These are phyloP conservation scores for Excalfactoria chinensis DNA, from an alignment of 2,113 vertebrate genomes.

Conservation along the genomic window DNA sequence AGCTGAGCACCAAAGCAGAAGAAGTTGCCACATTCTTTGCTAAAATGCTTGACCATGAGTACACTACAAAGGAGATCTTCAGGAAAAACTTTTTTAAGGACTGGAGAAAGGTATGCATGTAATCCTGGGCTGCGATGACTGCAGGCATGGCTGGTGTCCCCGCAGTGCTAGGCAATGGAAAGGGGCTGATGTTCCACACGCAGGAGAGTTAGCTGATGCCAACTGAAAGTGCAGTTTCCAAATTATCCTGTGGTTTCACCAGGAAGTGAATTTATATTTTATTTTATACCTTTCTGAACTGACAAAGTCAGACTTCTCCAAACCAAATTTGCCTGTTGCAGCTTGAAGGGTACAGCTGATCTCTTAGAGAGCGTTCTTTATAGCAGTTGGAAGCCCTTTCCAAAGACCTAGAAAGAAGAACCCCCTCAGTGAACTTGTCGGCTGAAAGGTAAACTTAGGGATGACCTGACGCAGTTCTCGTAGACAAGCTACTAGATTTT, in stretches of 20 bases:
- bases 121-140: neutral
- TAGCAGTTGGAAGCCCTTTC: neutral
- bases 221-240: neutral
- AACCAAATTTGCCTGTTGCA: neutral
- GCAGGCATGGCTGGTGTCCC: neutral
- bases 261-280: neutral
- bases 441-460: neutral
- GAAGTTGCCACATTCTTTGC: slow-evolving; percentile 97
- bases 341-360: neutral
- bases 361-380: neutral
- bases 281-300: neutral
- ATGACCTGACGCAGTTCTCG: neutral
- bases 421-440: neutral
- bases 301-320: neutral
- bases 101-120: slow-evolving; percentile 89
- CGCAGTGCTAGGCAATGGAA: neutral
- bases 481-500: neutral
- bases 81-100: slow-evolving; percentile 98
- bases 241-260: neutral
- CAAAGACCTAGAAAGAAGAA: neutral
- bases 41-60: slow-evolving; percentile 98
- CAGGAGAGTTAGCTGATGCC: neutral
- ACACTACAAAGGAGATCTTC: slow-evolving; percentile 97
- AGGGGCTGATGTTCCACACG: neutral
- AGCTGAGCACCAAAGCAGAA: slow-evolving; percentile 90